Evolutionary conservation across 2,888 invertebrate genomes (phyloP), one percentile per base, ranked within the genome.

Genomic region (Rhamnusium bicolor): DNA sequence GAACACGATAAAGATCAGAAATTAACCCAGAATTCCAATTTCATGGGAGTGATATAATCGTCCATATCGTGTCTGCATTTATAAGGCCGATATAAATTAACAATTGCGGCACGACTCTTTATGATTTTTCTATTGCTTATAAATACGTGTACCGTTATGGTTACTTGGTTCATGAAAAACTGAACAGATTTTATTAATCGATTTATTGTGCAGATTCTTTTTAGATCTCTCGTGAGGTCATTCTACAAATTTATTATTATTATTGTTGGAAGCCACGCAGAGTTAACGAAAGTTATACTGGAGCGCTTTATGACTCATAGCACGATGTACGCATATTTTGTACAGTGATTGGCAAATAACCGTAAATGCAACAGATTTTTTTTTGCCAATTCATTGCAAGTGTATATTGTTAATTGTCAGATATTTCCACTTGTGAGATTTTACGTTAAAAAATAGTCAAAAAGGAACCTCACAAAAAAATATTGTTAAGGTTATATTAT

Each of bases 21-120:
- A 61, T 61, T 61, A 61, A 61, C 61, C 61, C 46, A 61, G 61
- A 61, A 61, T 24, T 24, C 61, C 24, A 61, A 8, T 61, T 61
- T 46, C 46, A 46, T 61, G 21, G 61, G 21, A 47, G 61, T 40
- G 61, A 61, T 61, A 61, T 46, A 61, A 61, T 61, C 47, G 19
- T 19, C 21, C 40, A 8, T 21, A 14, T 61, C 61, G 61, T 61
- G 61, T n/a, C 47, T 21, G 40, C 12, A 61, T 61, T n/a, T 61
- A 61, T 46, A 21, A 18, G 19, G 46, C 19, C 40, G 47, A 61
- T 46, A 61, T 21, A 61, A 21, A 46, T 46, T 46, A 24, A 61
- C 46, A 61, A 61, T 12, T n/a, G 46, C 61, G 16, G 61, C 61
- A 61, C 61, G 61, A 61, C 46, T 21, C 21, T 61, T 61, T 61